These are phyloP conservation scores for Alosa sapidissima DNA, from an alignment of 2,797 vertebrate genomes.

Conservation along the genomic window DNA sequence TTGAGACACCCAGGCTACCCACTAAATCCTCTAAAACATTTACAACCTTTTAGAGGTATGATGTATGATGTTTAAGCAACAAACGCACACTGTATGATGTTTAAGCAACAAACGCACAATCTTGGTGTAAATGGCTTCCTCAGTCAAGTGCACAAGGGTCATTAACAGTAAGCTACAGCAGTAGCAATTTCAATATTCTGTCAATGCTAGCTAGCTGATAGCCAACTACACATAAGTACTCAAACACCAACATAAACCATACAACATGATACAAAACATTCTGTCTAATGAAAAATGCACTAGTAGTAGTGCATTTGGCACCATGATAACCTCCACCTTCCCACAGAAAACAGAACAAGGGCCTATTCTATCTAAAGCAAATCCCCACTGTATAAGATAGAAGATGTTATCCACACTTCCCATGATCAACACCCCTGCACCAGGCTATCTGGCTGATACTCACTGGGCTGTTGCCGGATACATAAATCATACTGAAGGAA, in stretches of 20 bases:
- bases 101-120: neutral
- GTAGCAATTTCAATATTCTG: neutral
- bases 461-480: neutral
- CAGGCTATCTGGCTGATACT: slow-evolving; percentile 3
- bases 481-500: slow-evolving; percentile 5
- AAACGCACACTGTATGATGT: neutral
- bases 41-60: neutral
- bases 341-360: neutral
- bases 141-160: neutral
- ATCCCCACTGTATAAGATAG: neutral
- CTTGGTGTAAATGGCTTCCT: neutral
- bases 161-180: no score
- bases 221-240: neutral
- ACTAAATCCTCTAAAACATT: neutral
- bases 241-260: neutral
- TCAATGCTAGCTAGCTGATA: neutral
- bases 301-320: neutral
- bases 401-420: slow-evolving; percentile 8
- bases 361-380: neutral
- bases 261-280: neutral
- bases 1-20: neutral
- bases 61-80: neutral
- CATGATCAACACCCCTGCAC: neutral
- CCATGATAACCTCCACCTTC: neutral
- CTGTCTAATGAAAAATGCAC: neutral